Evolutionary conservation across 1,140 invertebrate species (phyloP).

Genomic region (Papilio machaon): DNA sequence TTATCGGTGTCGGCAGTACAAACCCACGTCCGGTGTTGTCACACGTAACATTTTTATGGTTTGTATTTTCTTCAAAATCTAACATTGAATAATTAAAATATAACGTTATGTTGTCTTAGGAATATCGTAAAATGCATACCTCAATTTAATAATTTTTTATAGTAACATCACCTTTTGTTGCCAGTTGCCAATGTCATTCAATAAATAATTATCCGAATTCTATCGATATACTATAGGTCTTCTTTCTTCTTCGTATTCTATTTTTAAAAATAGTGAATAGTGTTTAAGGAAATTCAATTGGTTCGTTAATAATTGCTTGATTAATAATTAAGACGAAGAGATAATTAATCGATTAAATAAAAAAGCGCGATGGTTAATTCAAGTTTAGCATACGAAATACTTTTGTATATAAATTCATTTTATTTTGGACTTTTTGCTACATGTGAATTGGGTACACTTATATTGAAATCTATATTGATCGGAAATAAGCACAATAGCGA

Average conservation of each 20-base stretch:
- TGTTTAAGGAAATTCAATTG: neutral
- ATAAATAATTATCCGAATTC: slow-evolving; percentile 30
- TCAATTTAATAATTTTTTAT: neutral
- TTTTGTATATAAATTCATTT: slow-evolving; percentile 92
- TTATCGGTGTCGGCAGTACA: neutral
- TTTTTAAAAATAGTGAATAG: slow-evolving; percentile 47
- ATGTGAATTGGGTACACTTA: slow-evolving; percentile 88
- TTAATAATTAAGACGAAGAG: neutral
- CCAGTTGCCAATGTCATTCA: slow-evolving; percentile 21
- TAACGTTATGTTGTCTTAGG: neutral
- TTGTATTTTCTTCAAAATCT: neutral
- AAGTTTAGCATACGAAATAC: slow-evolving; percentile 89
- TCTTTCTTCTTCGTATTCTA: slow-evolving; percentile 42
- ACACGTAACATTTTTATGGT: neutral
- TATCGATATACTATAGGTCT: neutral
- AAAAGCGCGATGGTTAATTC: slow-evolving; percentile 84
- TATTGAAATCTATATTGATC: slow-evolving; percentile 86
- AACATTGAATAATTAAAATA: neutral
- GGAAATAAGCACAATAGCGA: slow-evolving; percentile 85
- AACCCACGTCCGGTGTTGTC: neutral
- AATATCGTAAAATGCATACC: neutral
- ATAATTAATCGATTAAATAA: slow-evolving; percentile 6
- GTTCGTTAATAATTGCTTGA: neutral
- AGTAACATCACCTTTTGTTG: neutral
- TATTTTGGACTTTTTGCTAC: slow-evolving; percentile 92